Evolutionary conservation across 2,888 invertebrate genomes (phyloP).

Genomic region (Drosophila kuntzei): DNA sequence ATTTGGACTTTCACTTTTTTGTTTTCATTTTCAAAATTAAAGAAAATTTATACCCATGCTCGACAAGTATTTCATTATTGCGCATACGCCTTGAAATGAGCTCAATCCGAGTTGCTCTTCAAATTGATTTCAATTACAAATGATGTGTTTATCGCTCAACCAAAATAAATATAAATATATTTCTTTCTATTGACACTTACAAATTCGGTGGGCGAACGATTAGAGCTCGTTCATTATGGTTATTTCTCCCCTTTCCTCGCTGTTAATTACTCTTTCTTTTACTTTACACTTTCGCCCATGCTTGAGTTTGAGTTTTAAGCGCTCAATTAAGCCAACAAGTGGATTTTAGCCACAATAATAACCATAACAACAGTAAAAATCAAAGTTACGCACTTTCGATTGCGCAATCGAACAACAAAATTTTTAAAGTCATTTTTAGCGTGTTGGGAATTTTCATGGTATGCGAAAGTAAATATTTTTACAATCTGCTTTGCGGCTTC

Average conservation of each 20-base stretch:
- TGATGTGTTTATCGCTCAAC: slow-evolving; percentile 17
- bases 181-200: slow-evolving; percentile 48
- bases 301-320: slow-evolving; percentile 21
- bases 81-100: slow-evolving; percentile 35
- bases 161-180: slow-evolving; percentile 8
- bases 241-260: slow-evolving; percentile 40
- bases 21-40: slow-evolving; percentile 63
- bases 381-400: slow-evolving; percentile 71
- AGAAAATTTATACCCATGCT: slow-evolving; percentile 38
- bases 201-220: slow-evolving; percentile 47
- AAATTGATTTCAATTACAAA: slow-evolving; percentile 65
- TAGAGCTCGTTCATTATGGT: slow-evolving; percentile 40
- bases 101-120: slow-evolving; percentile 28
- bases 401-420: slow-evolving; percentile 54
- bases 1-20: slow-evolving; percentile 74
- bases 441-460: slow-evolving; percentile 55
- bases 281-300: slow-evolving; percentile 42
- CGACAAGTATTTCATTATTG: slow-evolving; percentile 34
- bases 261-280: slow-evolving; percentile 23
- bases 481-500: slow-evolving; percentile 51
- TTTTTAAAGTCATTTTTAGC: slow-evolving; percentile 24
- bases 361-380: slow-evolving; percentile 38
- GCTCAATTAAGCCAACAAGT: slow-evolving; percentile 57
- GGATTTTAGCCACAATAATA: slow-evolving; percentile 7
- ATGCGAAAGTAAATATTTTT: slow-evolving; percentile 73